phyloP scores from a whole-genome alignment of 2,113 vertebrate species.

The Calypte anna region DNA sequence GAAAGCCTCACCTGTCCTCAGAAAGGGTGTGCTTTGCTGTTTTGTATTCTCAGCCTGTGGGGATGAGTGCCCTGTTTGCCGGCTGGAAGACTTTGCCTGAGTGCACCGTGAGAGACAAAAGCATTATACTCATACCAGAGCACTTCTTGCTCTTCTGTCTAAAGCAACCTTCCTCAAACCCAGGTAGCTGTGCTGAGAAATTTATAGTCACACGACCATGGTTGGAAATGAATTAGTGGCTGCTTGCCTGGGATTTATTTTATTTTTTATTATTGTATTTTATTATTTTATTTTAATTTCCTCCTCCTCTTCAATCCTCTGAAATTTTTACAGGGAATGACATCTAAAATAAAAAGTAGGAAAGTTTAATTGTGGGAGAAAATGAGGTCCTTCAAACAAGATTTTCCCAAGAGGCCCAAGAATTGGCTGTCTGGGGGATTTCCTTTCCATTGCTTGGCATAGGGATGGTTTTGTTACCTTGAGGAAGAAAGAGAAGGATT shows the following conservation, averaged over 20 bases:
- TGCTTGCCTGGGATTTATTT: neutral
- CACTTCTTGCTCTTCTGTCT: neutral
- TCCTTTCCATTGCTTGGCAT: neutral
- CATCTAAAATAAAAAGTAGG: neutral
- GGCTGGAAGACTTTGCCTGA: neutral
- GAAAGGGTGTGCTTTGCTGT: neutral
- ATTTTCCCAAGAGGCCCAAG: neutral
- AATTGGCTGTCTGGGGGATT: neutral
- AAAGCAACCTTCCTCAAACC: neutral
- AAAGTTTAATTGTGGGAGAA: neutral
- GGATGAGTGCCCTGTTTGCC: accelerated
- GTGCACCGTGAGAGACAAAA: neutral
- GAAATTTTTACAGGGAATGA: neutral
- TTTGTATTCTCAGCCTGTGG: neutral
- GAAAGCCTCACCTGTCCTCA: neutral
- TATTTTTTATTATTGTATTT: neutral
- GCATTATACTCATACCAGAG: neutral
- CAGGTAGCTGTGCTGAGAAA: neutral
- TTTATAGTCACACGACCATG: neutral
- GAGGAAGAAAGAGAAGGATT: neutral
- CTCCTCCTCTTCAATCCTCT: neutral
- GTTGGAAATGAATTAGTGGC: neutral
- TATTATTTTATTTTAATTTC: neutral
- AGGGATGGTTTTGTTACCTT: neutral
- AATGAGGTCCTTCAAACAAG: neutral